Conservation (phyloP, 2,797 vertebrate genomes). For the Coccyzus lansbergi region DNA sequence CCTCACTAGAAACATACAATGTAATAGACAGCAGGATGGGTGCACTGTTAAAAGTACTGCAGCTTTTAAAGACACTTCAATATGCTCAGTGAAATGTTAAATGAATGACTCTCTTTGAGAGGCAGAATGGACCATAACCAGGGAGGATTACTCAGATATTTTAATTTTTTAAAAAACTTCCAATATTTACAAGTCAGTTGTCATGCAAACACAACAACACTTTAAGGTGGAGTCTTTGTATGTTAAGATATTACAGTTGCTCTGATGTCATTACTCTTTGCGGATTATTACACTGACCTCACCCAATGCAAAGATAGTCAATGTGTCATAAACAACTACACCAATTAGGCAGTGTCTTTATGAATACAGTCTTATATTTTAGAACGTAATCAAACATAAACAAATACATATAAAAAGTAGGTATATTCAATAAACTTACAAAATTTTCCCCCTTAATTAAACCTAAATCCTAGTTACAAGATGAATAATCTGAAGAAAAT, state of each 20-base stretch:
- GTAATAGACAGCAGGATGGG: neutral
- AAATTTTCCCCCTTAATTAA: neutral
- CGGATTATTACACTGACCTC: neutral
- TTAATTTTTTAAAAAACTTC: neutral
- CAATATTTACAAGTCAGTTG: neutral
- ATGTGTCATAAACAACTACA: neutral
- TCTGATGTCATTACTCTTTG: neutral
- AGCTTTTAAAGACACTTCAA: neutral
- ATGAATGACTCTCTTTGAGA: neutral
- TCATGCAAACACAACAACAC: neutral
- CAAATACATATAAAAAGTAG: neutral
- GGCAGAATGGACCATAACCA: neutral
- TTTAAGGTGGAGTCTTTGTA: neutral
- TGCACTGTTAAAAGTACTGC: accelerated
- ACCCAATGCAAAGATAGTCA: neutral
- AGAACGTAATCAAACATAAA: neutral
- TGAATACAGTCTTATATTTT: neutral
- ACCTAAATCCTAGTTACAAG: neutral
- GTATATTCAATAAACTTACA: neutral
- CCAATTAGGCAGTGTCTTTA: neutral
- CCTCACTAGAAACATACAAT: neutral
- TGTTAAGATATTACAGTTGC: neutral
- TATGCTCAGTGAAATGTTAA: neutral
- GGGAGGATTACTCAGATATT: neutral
- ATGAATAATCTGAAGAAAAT: neutral